These are phyloP conservation scores for Aphelenchoides besseyi DNA, from an alignment of 1,140 invertebrate genomes.

Conservation along the genomic window DNA sequence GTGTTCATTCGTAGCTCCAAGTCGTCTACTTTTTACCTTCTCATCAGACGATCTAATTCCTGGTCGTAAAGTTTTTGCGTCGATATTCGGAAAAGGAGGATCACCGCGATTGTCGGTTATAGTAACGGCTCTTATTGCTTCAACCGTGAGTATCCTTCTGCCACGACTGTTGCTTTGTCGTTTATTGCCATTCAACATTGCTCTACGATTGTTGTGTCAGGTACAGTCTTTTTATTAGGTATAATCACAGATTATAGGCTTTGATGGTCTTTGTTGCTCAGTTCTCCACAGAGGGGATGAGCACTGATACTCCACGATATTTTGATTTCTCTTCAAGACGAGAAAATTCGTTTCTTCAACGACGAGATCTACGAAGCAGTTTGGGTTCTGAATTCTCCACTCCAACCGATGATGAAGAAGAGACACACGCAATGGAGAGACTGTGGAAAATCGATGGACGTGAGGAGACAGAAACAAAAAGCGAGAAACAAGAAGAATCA, in stretches of 20 bases:
- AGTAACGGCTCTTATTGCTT: background rate
- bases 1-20: constrained; percentile 29
- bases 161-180: background rate
- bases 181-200: constrained; percentile 3
- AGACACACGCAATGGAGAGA: background rate
- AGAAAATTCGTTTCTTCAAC: background rate
- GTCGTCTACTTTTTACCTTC: constrained; percentile 28
- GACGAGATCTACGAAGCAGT: background rate
- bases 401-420: constrained; percentile 14
- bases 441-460: constrained; percentile 14
- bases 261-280: background rate
- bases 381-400: constrained; percentile 3
- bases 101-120: constrained; percentile 4
- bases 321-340: background rate
- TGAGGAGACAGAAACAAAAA: background rate
- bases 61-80: background rate
- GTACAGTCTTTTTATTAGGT: constrained; percentile 7
- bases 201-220: background rate
- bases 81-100: constrained; percentile 6
- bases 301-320: background rate
- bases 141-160: background rate
- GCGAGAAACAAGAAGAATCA: background rate
- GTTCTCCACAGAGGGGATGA: background rate
- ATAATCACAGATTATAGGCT: background rate
- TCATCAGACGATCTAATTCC: constrained; percentile 28